Evolutionary conservation across 2,888 invertebrate genomes (phyloP).

Genomic region (Tridacna gigas): DNA sequence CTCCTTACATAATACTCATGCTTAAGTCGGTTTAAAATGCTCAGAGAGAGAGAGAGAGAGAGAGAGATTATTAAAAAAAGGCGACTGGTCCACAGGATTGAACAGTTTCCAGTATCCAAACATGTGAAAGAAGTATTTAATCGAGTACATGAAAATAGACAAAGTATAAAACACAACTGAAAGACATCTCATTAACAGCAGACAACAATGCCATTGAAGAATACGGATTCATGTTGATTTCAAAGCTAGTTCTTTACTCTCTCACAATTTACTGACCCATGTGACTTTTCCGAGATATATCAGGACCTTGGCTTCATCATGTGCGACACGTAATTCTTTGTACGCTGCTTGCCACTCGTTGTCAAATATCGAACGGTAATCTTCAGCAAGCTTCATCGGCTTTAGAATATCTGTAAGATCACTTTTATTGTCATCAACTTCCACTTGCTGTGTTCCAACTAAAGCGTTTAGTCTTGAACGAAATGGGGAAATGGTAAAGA

Average conservation of each 20-base stretch:
- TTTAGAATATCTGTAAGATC: conserved; percentile 53
- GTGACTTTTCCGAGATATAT: conserved; percentile 60
- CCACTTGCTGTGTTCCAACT: conserved; percentile 47
- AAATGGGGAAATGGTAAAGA: background rate
- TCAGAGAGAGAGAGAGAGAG: no score
- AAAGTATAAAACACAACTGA: no score
- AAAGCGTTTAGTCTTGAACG: conserved; percentile 38
- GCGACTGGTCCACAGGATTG: no score
- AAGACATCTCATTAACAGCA: no score
- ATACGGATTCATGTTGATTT: no score
- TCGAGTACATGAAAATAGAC: no score
- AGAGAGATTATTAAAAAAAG: no score
- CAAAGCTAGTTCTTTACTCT: background rate
- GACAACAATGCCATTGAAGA: no score
- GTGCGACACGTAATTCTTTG: conserved; percentile 46
- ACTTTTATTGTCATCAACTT: conserved; percentile 47
- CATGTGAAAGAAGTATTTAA: no score
- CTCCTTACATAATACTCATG: no score
- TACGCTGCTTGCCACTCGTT: conserved; percentile 51
- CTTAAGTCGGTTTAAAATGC: no score
- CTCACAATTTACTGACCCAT: conserved; percentile 40
- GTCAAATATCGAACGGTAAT: conserved; percentile 53
- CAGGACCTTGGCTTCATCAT: conserved; percentile 53
- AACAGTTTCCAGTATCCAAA: no score
- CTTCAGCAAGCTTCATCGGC: conserved; percentile 52